A percentile compares a stretch with the other conserved stretches of the same genome.
phyloP scores from a whole-genome alignment of 2,888 invertebrate species.

The Caenorhabditis sp. region DNA sequence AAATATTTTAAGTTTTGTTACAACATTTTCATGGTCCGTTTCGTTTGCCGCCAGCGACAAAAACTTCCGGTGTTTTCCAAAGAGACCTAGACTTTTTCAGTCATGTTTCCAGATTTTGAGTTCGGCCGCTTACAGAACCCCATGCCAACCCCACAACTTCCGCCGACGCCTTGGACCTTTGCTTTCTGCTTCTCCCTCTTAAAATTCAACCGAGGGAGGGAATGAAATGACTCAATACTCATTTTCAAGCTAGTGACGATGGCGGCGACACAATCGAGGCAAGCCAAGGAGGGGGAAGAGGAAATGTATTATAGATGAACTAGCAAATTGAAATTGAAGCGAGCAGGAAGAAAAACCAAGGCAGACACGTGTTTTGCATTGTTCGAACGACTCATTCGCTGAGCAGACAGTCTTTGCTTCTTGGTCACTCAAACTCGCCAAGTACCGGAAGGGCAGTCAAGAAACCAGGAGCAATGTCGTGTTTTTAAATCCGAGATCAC shows the following conservation, averaged over 20 bases:
- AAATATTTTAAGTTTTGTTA: not conserved
- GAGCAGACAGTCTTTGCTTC: slow-evolving; percentile 29
- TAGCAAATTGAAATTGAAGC: slow-evolving; percentile 48
- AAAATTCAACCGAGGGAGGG: slow-evolving; percentile 4
- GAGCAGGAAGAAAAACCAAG: not conserved
- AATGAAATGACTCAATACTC: slow-evolving; percentile 4
- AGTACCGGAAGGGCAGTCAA: slow-evolving; percentile 27
- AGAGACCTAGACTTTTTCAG: slow-evolving; percentile 1
- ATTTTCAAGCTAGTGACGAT: slow-evolving; percentile 1
- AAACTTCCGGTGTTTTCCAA: slow-evolving; percentile 56
- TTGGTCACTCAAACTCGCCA: slow-evolving; percentile 27
- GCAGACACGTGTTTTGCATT: slow-evolving; percentile 17
- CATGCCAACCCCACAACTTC: not conserved
- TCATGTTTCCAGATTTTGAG: slow-evolving; percentile 4
- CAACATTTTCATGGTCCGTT: slow-evolving; percentile 49
- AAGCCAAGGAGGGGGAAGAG: not conserved
- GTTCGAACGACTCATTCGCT: not conserved
- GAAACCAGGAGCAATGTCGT: not conserved
- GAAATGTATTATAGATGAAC: slow-evolving; percentile 48
- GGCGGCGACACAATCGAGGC: not conserved
- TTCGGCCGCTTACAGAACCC: not conserved
- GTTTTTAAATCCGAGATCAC: no score
- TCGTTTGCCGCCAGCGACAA: slow-evolving; percentile 23
- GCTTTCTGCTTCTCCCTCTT: not conserved
- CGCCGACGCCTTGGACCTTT: not conserved